Evolutionary conservation across 2,797 vertebrate species (phyloP).

Genomic region (Artibeus lituratus): DNA sequence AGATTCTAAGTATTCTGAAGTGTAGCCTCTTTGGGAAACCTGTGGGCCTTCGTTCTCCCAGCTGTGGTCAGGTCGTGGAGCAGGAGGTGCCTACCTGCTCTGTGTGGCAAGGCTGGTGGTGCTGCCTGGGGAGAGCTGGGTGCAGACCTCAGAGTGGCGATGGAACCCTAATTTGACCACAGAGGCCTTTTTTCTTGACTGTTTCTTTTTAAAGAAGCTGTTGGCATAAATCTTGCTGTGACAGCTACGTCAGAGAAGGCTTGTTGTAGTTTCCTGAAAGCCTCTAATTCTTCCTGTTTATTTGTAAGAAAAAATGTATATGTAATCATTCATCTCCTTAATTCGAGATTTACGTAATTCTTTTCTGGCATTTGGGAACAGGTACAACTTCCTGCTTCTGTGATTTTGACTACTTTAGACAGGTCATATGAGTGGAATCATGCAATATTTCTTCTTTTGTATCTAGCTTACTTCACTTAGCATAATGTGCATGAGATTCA

Average conservation of each 20-base stretch:
- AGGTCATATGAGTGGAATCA: background rate
- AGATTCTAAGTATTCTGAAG: background rate
- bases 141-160: background rate
- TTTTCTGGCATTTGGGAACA: constrained; percentile 24
- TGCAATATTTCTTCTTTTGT: background rate
- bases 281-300: background rate
- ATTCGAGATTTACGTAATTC: constrained; percentile 26
- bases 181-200: constrained; percentile 7
- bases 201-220: constrained; percentile 22
- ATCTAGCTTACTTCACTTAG: background rate
- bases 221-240: background rate
- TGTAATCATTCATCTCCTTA: background rate
- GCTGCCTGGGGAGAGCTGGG: background rate
- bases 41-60: constrained; percentile 15
- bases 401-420: background rate
- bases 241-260: background rate
- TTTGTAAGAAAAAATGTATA: background rate
- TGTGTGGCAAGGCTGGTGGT: background rate
- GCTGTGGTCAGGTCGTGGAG: constrained; percentile 2
- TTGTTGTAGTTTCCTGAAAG: constrained; percentile 12
- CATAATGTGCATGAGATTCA: background rate
- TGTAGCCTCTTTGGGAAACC: constrained; percentile 34
- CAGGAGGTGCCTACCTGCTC: background rate
- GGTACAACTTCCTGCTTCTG: background rate
- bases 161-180: background rate